A percentile compares a stretch with the other conserved stretches of the same genome.
phyloP scores from a whole-genome alignment of 2,888 invertebrate genomes.

The Mesodorylaimus sp. region DNA sequence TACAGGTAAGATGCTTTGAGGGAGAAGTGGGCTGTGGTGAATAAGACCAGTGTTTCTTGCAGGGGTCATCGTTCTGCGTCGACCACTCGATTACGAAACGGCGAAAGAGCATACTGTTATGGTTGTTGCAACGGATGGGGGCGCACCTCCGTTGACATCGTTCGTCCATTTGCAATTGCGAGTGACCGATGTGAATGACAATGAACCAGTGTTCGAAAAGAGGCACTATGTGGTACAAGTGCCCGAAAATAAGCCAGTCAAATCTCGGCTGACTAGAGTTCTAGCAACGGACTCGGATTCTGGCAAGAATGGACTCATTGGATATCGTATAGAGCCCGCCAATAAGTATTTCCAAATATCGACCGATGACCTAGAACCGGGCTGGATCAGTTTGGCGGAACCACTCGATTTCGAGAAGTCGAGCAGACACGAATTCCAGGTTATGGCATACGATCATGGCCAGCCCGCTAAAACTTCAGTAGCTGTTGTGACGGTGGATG shows the following conservation, averaged over 20 bases:
- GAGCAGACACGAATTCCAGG: slow-evolving; percentile 9
- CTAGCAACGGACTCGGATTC: slow-evolving; percentile 15
- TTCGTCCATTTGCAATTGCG: slow-evolving; percentile 12
- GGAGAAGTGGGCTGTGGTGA: neutral
- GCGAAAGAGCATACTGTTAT: neutral
- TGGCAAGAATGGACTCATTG: neutral
- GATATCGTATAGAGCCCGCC: neutral
- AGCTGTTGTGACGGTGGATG: slow-evolving; percentile 14
- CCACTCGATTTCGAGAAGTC: slow-evolving; percentile 71
- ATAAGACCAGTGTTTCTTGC: neutral
- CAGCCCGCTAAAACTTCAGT: slow-evolving; percentile 12
- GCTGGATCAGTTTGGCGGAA: slow-evolving; percentile 58
- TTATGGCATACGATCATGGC: slow-evolving; percentile 1
- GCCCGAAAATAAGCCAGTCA: neutral
- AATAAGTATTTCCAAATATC: no score
- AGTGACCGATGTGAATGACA: slow-evolving; percentile 67
- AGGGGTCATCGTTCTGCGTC: slow-evolving; percentile 15
- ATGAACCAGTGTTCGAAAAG: slow-evolving; percentile 52
- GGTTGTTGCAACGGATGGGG: slow-evolving; percentile 8
- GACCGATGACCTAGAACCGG: slow-evolving; percentile 55
- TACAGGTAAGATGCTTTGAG: neutral
- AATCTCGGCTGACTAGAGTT: slow-evolving; percentile 13
- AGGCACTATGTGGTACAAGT: neutral
- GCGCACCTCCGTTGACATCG: slow-evolving; percentile 20
- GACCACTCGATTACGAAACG: slow-evolving; percentile 13